A percentile compares a stretch with the other conserved stretches of the same genome.
Evolutionary conservation across 2,113 vertebrate species (phyloP).

Genomic region (Oxygymnocypris stewartii): DNA sequence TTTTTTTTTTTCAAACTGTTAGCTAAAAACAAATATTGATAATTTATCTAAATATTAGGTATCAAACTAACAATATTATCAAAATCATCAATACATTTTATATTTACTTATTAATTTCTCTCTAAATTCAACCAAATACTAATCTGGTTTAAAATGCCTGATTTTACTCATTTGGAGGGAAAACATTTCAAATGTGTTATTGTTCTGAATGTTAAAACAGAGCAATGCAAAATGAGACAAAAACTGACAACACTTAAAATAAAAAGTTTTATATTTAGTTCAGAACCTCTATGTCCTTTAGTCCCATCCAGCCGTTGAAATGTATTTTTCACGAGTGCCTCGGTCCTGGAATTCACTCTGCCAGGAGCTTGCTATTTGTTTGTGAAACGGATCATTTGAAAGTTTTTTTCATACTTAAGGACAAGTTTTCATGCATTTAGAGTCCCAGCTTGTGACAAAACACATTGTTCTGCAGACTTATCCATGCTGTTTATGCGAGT

Average conservation of each 20-base stretch:
- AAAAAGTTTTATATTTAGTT: too few species aligned
- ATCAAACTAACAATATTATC: too few species aligned
- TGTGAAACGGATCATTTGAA: background rate
- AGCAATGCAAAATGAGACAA: background rate
- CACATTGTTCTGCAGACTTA: background rate
- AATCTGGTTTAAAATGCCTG: too few species aligned
- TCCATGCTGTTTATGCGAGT: background rate
- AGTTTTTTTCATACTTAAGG: background rate
- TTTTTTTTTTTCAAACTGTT: too few species aligned
- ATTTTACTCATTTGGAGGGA: too few species aligned
- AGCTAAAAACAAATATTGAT: too few species aligned
- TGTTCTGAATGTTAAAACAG: background rate
- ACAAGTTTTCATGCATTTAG: background rate
- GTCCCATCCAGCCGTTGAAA: background rate
- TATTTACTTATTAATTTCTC: too few species aligned
- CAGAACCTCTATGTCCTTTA: background rate
- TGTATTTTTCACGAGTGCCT: conserved; percentile 52
- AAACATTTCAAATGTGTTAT: background rate
- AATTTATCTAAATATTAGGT: too few species aligned
- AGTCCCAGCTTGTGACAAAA: background rate
- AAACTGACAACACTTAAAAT: too few species aligned
- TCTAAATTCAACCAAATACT: too few species aligned
- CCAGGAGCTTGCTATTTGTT: background rate
- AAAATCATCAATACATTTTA: too few species aligned
- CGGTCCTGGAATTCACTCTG: conserved; percentile 53